These are phyloP conservation scores for Sialis lutaria DNA, from an alignment of 2,888 invertebrate genomes.

Conservation along the genomic window DNA sequence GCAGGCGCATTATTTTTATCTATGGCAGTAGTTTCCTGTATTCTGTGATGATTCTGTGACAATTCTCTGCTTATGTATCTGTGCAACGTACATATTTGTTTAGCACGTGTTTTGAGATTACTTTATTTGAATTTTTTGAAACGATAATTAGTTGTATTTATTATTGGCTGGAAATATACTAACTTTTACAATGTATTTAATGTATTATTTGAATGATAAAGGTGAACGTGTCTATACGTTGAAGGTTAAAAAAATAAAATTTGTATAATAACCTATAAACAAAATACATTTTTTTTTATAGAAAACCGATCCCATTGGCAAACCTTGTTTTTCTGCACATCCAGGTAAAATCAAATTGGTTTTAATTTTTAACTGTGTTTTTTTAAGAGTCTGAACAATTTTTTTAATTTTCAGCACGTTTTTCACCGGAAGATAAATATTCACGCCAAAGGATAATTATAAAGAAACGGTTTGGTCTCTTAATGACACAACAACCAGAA, in stretches of 20 bases:
- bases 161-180: too few species aligned
- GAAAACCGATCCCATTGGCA: conserved; percentile 62
- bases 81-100: too few species aligned
- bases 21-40: too few species aligned
- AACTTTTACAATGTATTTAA: conserved; percentile 45
- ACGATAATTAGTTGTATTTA: background rate
- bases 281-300: conserved; percentile 28
- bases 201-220: conserved; percentile 58
- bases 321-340: conserved; percentile 77
- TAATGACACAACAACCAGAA: conserved; percentile 69
- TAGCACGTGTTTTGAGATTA: too few species aligned
- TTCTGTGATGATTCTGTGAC: too few species aligned
- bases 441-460: conserved; percentile 75
- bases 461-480: conserved; percentile 75
- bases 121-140: background rate
- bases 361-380: conserved; percentile 1
- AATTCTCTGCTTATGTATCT: too few species aligned
- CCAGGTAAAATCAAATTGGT: conserved; percentile 36
- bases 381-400: conserved; percentile 6
- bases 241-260: conserved; percentile 36
- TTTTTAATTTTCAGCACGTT: conserved; percentile 50
- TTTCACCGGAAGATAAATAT: conserved; percentile 90
- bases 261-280: background rate
- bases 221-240: conserved; percentile 75
- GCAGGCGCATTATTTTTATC: too few species aligned